Percentiles rank a stretch among this genome's conserved stretches.
phyloP scores from a whole-genome alignment of 2,797 vertebrate genomes.

The Ciconia nigra region DNA sequence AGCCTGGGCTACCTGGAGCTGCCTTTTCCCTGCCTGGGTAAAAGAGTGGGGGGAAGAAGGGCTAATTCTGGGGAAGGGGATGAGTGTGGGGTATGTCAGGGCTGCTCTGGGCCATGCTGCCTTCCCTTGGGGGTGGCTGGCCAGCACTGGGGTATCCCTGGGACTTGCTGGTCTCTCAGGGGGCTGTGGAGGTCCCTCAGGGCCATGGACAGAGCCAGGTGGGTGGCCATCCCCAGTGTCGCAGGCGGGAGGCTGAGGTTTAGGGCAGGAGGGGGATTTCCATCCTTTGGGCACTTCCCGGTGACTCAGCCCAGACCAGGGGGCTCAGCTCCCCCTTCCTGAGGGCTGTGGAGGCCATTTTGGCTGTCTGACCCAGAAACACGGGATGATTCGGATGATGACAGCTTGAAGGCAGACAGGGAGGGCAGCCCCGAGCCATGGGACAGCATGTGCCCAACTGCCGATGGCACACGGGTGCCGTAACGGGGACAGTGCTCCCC shows the following conservation, averaged over 20 bases:
- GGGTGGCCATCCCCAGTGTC: fast-evolving
- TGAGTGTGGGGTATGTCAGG: neutral
- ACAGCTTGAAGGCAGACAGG: neutral
- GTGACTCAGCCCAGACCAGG: neutral
- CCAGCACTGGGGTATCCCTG: fast-evolving
- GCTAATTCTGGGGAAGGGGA: neutral
- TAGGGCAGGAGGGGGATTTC: neutral
- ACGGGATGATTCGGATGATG: fast-evolving
- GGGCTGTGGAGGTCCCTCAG: neutral
- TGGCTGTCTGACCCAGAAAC: conserved; percentile 8
- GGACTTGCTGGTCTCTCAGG: neutral
- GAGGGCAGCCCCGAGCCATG: neutral
- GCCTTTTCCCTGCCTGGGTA: neutral
- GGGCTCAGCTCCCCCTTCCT: neutral
- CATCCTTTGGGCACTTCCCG: neutral
- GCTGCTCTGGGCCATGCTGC: neutral
- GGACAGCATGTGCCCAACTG: fast-evolving
- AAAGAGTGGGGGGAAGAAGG: neutral
- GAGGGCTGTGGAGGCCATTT: fast-evolving
- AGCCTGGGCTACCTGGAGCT: neutral
- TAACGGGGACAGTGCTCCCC: neutral
- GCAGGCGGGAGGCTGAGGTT: neutral
- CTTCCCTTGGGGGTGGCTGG: neutral
- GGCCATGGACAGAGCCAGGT: neutral
- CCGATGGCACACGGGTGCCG: fast-evolving